A percentile compares a stretch with the other conserved stretches of the same genome.
These are phyloP conservation scores for Minunthozetes semirufus DNA, from an alignment of 2,888 invertebrate species.

Conservation along the genomic window DNA sequence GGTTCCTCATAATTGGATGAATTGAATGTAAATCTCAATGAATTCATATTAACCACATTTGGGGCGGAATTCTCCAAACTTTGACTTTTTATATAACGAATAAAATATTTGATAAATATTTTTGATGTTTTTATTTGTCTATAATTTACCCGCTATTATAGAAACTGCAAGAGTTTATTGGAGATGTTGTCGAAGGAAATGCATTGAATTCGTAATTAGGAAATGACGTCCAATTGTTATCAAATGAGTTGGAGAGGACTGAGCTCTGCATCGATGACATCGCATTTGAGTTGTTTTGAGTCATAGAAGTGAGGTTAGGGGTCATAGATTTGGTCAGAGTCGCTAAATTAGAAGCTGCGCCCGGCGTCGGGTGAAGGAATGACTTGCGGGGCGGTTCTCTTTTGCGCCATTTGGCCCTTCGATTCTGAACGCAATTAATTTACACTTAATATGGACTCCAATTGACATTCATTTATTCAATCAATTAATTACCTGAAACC, in stretches of 20 bases:
- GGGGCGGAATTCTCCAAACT: background rate
- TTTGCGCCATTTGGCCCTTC: conserved; percentile 88
- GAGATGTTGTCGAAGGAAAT: conserved; percentile 4
- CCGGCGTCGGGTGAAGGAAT: conserved; percentile 49
- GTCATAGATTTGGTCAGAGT: conserved; percentile 28
- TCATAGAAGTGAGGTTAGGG: background rate
- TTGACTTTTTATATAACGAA: background rate
- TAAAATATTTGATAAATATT: background rate
- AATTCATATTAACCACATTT: conserved; percentile 27
- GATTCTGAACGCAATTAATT: conserved; percentile 53
- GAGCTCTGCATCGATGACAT: conserved; percentile 15
- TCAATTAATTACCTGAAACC: conserved; percentile 59
- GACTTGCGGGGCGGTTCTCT: conserved; percentile 87
- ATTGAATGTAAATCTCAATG: conserved; percentile 15
- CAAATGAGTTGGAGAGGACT: conserved; percentile 13
- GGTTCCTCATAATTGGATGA: conserved; percentile 16
- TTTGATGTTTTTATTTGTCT: background rate
- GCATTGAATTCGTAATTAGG: conserved; percentile 29
- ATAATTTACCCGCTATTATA: conserved; percentile 10
- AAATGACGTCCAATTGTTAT: conserved; percentile 22
- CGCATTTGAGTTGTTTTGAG: background rate
- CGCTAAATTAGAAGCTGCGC: conserved; percentile 29
- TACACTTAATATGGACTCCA: no score
- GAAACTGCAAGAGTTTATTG: conserved; percentile 12
- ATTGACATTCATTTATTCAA: no score